Evolutionary conservation across 2,113 vertebrate species (phyloP).

Genomic region (Polypterus bichir): DNA sequence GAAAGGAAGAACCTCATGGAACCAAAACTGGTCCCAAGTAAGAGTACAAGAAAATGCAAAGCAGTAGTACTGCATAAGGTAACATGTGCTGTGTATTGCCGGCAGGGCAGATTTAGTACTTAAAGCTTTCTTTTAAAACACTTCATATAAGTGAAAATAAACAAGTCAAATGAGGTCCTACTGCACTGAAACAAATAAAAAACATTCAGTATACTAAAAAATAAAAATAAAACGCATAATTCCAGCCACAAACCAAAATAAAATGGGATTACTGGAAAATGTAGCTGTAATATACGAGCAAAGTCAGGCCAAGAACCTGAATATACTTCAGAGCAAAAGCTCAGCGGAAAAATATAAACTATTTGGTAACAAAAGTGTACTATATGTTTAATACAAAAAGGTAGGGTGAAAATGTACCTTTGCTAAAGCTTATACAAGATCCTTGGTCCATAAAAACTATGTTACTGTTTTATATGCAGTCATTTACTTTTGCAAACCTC

Average conservation of each 20-base stretch:
- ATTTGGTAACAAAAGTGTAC: constrained; percentile 98
- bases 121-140: constrained; percentile 99
- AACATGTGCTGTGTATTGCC: constrained; percentile 79
- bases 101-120: constrained; percentile 98
- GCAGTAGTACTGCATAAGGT: constrained; percentile 33
- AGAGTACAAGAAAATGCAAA: neutral
- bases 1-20: constrained; percentile 48
- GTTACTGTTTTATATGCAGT: constrained; percentile 67
- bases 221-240: constrained; percentile 43
- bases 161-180: constrained; percentile 82
- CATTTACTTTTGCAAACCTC: constrained; percentile 52
- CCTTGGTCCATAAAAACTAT: constrained; percentile 98
- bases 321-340: constrained; percentile 65
- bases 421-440: constrained; percentile 98
- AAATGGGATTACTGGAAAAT: constrained; percentile 48
- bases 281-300: constrained; percentile 63
- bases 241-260: constrained; percentile 62
- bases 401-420: constrained; percentile 99
- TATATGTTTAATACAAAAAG: constrained; percentile 95
- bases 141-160: constrained; percentile 92
- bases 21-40: constrained; percentile 37
- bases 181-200: constrained; percentile 62
- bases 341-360: constrained; percentile 82
- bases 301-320: constrained; percentile 64
- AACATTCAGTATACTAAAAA: constrained; percentile 54